Conservation (phyloP, 2,888 invertebrate species). For the Heteropelma amictum region DNA sequence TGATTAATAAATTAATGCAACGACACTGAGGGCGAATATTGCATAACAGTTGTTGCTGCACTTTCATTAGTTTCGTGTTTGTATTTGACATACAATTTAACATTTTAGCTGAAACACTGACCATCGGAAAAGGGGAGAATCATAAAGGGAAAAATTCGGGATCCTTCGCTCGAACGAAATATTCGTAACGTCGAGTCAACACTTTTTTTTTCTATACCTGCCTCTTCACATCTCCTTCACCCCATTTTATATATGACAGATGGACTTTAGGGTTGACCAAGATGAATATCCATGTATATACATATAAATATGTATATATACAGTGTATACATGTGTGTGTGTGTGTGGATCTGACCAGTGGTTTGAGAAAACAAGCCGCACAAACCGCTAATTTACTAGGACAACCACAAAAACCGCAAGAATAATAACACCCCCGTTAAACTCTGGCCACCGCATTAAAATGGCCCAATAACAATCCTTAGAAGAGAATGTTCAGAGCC, state of each 20-base stretch:
- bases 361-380: constrained; percentile 15
- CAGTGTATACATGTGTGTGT: not conserved
- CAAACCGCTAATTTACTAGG: constrained; percentile 72
- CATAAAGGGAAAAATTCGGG: too few species aligned
- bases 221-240: not conserved
- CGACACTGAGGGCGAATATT: too few species aligned
- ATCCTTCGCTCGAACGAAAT: too few species aligned
- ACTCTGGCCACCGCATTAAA: constrained; percentile 65
- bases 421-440: constrained; percentile 71
- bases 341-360: constrained; percentile 18
- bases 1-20: too few species aligned
- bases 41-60: too few species aligned
- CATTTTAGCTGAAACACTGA: too few species aligned
- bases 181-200: not conserved
- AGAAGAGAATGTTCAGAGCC: constrained; percentile 57
- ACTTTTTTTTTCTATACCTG: not conserved
- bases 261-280: constrained; percentile 65
- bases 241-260: constrained; percentile 56
- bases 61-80: too few species aligned
- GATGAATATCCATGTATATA: constrained; percentile 17
- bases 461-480: constrained; percentile 73
- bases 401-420: constrained; percentile 73
- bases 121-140: too few species aligned
- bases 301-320: constrained; percentile 29
- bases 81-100: too few species aligned